A percentile compares a stretch with the other conserved stretches of the same genome.
Evolutionary conservation across 2,113 vertebrate species (phyloP).

Genomic region (Semicossyphus pulcher): DNA sequence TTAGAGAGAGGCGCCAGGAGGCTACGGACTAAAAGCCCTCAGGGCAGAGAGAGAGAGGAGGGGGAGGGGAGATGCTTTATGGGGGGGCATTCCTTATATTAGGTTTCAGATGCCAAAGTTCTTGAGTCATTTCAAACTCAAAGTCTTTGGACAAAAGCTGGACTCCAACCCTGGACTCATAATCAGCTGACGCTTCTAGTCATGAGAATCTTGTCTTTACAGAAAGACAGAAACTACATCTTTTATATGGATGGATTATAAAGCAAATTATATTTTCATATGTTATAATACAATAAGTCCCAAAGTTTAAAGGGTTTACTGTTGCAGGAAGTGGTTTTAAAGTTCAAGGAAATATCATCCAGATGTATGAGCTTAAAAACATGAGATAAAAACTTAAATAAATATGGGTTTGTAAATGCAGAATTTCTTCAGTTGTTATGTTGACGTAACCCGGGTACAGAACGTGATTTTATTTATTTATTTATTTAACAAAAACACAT

Average conservation of each 20-base stretch:
- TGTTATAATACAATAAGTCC: neutral
- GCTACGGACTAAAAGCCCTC: constrained; percentile 26
- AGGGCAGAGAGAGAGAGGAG: neutral
- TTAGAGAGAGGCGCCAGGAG: constrained; percentile 33
- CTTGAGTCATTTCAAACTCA: constrained; percentile 56
- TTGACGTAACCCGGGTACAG: neutral
- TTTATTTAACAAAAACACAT: constrained; percentile 27
- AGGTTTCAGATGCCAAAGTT: constrained; percentile 73
- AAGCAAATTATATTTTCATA: neutral
- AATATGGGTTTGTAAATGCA: neutral
- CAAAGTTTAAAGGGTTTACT: neutral
- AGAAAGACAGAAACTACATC: constrained; percentile 4
- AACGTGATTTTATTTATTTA: constrained; percentile 49
- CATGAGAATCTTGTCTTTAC: neutral
- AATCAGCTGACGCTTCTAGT: constrained; percentile 32
- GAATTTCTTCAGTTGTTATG: neutral
- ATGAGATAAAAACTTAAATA: neutral
- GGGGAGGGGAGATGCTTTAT: constrained; percentile 9
- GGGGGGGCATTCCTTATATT: constrained; percentile 63
- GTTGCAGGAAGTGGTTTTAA: constrained; percentile 3
- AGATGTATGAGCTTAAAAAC: constrained; percentile 1
- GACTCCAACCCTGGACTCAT: constrained; percentile 35
- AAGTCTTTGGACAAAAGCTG: constrained; percentile 56
- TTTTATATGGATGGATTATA: neutral
- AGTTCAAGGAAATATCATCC: constrained; percentile 4